Percentiles rank a stretch among this genome's conserved stretches.
These are phyloP conservation scores for Heptranchias perlo DNA, from an alignment of 2,113 vertebrate genomes.

Conservation along the genomic window DNA sequence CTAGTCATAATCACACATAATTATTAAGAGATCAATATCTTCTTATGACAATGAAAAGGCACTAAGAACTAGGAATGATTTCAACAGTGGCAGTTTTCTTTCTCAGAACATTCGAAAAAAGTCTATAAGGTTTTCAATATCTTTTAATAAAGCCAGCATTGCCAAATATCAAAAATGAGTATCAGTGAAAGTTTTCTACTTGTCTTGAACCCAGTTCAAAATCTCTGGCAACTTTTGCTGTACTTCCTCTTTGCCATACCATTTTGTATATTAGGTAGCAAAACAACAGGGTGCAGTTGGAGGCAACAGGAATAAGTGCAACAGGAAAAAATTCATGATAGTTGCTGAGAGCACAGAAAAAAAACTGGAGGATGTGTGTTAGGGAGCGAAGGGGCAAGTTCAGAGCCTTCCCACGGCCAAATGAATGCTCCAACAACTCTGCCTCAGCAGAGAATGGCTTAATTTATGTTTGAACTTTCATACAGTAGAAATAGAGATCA, in stretches of 20 bases:
- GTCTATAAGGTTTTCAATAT: background rate
- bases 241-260: background rate
- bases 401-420: background rate
- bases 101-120: background rate
- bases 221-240: background rate
- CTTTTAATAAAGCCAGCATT: background rate
- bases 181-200: background rate
- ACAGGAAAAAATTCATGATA: background rate
- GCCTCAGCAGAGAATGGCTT: background rate
- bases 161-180: background rate
- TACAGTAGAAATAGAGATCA: background rate
- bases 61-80: background rate
- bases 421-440: background rate
- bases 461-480: background rate
- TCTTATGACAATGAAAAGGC: background rate
- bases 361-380: background rate
- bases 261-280: background rate
- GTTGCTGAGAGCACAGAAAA: background rate
- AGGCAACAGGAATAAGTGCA: background rate
- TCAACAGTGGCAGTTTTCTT: background rate
- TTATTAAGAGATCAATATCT: conserved; percentile 14
- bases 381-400: background rate
- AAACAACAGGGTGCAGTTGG: background rate
- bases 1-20: background rate
- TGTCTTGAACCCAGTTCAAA: background rate